Conservation (phyloP, 1,140 invertebrate genomes). For the Nautilus pompilius region DNA sequence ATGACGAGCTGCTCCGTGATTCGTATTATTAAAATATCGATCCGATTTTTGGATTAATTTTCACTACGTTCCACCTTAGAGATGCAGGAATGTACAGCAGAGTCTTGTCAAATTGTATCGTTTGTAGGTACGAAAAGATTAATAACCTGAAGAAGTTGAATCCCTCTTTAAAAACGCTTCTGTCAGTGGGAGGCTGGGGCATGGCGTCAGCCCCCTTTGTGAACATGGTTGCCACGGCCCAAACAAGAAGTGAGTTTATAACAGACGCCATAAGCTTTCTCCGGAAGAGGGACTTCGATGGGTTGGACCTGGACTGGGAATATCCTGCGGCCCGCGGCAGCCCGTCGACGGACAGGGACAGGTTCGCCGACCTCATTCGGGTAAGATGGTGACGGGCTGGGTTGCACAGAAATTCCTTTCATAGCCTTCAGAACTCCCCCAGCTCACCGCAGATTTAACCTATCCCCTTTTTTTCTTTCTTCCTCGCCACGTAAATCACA, state of each 20-base stretch:
- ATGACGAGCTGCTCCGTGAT: no score
- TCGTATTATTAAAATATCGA: no score
- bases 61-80: no score
- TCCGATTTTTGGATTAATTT: no score
- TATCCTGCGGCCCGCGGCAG: conserved; percentile 66
- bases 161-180: conserved; percentile 80
- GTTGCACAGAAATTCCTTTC: neutral
- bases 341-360: conserved; percentile 66
- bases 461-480: neutral
- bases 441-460: neutral
- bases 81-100: no score
- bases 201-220: conserved; percentile 88
- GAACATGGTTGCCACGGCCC: conserved; percentile 60
- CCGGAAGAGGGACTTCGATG: conserved; percentile 86
- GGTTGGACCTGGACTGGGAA: conserved; percentile 92
- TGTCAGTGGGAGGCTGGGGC: conserved; percentile 91
- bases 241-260: conserved; percentile 69
- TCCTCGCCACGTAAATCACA: neutral
- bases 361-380: neutral
- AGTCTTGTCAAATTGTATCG: no score
- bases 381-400: neutral
- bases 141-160: conserved; percentile 82
- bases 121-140: conserved; percentile 72
- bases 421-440: neutral
- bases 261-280: conserved; percentile 91